These are phyloP conservation scores for Trissolcus japonicus DNA, from an alignment of 2,888 invertebrate genomes.

Conservation along the genomic window DNA sequence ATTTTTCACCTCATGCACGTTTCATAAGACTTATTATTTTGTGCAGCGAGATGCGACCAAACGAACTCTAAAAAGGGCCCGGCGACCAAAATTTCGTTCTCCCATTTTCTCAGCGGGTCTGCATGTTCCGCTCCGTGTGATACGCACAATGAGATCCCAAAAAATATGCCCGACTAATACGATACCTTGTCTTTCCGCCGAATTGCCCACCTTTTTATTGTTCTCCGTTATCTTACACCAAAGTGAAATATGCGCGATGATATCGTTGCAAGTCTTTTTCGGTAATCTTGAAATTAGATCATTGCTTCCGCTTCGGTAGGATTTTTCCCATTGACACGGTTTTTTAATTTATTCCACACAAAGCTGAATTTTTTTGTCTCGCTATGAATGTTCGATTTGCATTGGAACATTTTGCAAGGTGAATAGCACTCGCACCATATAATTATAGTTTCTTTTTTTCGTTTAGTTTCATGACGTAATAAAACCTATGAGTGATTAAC, in stretches of 20 bases:
- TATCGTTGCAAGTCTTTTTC: slow-evolving; percentile 6
- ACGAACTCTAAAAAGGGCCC: slow-evolving; percentile 1
- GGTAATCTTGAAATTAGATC: neutral
- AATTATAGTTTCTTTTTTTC: neutral
- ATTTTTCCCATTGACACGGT: neutral
- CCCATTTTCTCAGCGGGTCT: neutral
- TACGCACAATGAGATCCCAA: slow-evolving; percentile 43
- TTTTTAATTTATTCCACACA: neutral
- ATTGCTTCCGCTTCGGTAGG: neutral
- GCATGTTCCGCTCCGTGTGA: slow-evolving; percentile 33
- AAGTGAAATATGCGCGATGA: slow-evolving; percentile 13
- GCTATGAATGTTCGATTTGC: neutral
- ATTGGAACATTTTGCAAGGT: slow-evolving; percentile 8
- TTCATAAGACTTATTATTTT: slow-evolving; percentile 14
- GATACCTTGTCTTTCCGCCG: slow-evolving; percentile 24
- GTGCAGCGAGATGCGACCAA: neutral
- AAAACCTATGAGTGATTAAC: slow-evolving; percentile 2
- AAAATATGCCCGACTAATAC: slow-evolving; percentile 29
- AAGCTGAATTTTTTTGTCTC: neutral
- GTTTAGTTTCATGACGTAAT: neutral
- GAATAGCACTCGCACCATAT: too few relatives aligned
- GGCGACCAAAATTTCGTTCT: neutral
- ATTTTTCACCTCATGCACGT: neutral
- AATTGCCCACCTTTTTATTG: slow-evolving; percentile 38
- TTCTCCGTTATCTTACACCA: slow-evolving; percentile 25